These are phyloP conservation scores for Conomelus anceps DNA, from an alignment of 2,888 invertebrate genomes.

Conservation along the genomic window DNA sequence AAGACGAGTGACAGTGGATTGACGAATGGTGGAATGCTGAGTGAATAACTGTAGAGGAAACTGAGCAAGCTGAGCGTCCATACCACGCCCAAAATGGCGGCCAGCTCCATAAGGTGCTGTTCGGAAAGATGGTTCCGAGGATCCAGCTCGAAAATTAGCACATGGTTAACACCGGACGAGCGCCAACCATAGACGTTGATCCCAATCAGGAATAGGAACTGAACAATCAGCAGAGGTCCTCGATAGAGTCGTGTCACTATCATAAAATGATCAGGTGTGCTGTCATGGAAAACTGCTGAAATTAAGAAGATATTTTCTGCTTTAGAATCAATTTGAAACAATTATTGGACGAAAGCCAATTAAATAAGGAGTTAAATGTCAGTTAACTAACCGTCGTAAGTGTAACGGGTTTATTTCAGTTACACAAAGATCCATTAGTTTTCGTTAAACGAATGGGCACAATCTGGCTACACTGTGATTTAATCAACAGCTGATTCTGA, in stretches of 20 bases:
- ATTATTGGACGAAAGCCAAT: too few species aligned
- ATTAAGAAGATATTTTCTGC: constrained; percentile 35
- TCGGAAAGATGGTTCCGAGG: constrained; percentile 90
- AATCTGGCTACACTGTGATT: too few species aligned
- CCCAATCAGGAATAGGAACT: constrained; percentile 90
- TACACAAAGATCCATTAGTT: too few species aligned
- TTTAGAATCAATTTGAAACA: too few species aligned
- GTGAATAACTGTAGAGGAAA: constrained; percentile 44
- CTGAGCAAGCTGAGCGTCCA: constrained; percentile 88
- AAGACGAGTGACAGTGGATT: constrained; percentile 82
- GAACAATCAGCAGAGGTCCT: constrained; percentile 84
- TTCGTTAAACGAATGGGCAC: too few species aligned
- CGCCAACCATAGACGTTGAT: constrained; percentile 97
- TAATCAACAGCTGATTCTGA: too few species aligned
- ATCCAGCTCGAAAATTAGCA: constrained; percentile 93
- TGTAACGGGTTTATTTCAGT: too few species aligned
- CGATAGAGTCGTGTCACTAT: constrained; percentile 89
- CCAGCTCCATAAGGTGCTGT: constrained; percentile 90
- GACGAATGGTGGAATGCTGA: constrained; percentile 86
- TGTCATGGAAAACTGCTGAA: constrained; percentile 66
- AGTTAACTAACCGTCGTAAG: too few species aligned
- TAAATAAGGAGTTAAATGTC: too few species aligned
- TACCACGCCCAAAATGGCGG: constrained; percentile 86
- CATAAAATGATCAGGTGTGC: constrained; percentile 54
- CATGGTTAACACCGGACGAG: constrained; percentile 95